phyloP scores from a whole-genome alignment of 2,113 vertebrate genomes.

The Sander lucioperca region DNA sequence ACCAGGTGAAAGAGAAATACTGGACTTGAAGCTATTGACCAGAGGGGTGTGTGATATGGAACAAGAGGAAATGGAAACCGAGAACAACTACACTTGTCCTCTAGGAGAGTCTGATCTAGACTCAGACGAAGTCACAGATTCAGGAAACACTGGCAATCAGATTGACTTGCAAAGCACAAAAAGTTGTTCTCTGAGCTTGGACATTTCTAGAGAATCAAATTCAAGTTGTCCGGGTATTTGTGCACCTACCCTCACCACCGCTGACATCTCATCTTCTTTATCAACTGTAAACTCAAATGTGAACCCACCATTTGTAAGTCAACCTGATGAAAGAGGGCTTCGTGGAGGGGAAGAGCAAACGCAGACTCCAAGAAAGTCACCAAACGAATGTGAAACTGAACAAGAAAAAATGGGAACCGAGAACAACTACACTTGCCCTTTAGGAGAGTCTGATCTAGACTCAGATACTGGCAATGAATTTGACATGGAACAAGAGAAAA shows the following conservation, averaged over 20 bases:
- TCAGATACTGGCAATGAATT: neutral
- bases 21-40: slow-evolving; percentile 18
- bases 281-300: neutral
- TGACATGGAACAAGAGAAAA: slow-evolving; percentile 11
- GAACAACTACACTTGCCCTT: neutral
- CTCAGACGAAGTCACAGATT: neutral
- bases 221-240: neutral
- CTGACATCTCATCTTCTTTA: neutral
- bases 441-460: slow-evolving; percentile 1
- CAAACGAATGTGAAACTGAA: neutral
- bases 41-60: neutral
- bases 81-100: neutral
- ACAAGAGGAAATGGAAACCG: neutral
- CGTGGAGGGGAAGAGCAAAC: neutral
- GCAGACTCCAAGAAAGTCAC: neutral
- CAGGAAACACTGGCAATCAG: neutral
- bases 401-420: neutral
- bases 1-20: neutral
- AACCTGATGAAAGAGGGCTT: neutral
- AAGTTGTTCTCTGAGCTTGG: neutral
- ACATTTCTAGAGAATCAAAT: neutral
- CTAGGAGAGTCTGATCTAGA: slow-evolving; percentile 2
- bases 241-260: neutral
- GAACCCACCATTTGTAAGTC: neutral
- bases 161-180: neutral